Percentiles rank a stretch among this genome's conserved stretches.
Evolutionary conservation across 2,888 invertebrate species (phyloP).

Genomic region (Petrophora chlorosata): DNA sequence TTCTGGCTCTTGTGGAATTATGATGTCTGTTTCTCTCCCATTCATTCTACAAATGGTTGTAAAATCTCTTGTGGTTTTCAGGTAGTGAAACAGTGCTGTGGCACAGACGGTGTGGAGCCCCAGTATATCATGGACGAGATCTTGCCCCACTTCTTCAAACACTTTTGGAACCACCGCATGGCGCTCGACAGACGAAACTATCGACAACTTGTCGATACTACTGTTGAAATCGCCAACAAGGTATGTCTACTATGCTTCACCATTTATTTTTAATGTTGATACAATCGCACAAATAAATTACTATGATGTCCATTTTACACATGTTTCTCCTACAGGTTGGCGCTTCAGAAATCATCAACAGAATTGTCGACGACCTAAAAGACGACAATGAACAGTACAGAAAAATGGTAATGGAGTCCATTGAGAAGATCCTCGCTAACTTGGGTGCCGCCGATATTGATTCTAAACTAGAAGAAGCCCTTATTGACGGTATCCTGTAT

Average conservation of each 20-base stretch:
- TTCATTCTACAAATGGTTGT: too few species aligned
- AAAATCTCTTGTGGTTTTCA: constrained; percentile 50
- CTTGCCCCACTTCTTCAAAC: constrained; percentile 98
- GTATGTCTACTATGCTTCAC: too few species aligned
- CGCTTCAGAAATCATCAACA: constrained; percentile 99
- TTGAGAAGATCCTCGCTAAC: constrained; percentile 99
- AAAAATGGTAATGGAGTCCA: constrained; percentile 99
- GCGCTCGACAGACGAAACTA: constrained; percentile 99
- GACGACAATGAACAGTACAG: constrained; percentile 99
- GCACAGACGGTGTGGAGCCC: constrained; percentile 99
- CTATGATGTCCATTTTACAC: too few species aligned
- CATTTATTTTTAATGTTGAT: too few species aligned
- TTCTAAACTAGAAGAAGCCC: constrained; percentile 98
- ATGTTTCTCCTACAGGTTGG: too few species aligned
- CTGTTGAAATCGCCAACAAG: constrained; percentile 99
- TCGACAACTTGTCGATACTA: constrained; percentile 98
- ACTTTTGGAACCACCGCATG: constrained; percentile 99
- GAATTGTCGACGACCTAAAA: constrained; percentile 99
- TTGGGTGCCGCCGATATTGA: constrained; percentile 99
- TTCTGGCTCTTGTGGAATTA: too few species aligned
- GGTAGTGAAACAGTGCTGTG: constrained; percentile 99
- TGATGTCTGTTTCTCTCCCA: too few species aligned
- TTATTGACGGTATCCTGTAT: constrained; percentile 99
- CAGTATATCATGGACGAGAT: constrained; percentile 99
- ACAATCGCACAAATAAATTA: too few species aligned